Evolutionary conservation across 1,140 invertebrate species (phyloP), one percentile per base, ranked within the genome.

Genomic region (Megathymus violae): DNA sequence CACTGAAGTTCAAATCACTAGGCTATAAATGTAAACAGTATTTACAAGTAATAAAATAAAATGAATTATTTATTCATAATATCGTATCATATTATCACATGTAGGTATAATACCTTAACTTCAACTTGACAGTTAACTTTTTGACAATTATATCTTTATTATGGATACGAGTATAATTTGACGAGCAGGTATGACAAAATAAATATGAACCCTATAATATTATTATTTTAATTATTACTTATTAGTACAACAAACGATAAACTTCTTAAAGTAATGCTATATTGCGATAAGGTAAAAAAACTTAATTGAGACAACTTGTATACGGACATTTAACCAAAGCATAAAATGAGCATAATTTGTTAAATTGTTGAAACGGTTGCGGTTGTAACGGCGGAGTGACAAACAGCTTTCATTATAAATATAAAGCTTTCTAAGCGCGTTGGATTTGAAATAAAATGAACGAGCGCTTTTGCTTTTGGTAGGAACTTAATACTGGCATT

Each of bases 401-500:
- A 54, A 54, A 54, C 34, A 54, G 51, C 51, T 40, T 54, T 41
- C 38, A 54, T 54, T n/a, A n/a, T n/a, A n/a, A n/a, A n/a, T 41
- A 41, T 27, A 54, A 54, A 54, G 19, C 19, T 54, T 31, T 31
- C 50, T 40, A 40, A 54, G 36, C 31, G n/a, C 19, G n/a, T n/a
- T 13, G 50, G 36, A 19, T 22, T 41, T 41, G 19, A 25, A 41
- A 54, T 54, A 41, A 54, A 54, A 54, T 54, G 19, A 54, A 19
- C 11, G 38, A 54, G 34, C 14, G 34, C 15, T 50, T 11, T 34
- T 27, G 22, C 6, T 34, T 15, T 11, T 15, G 5, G 31, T 38
- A 38, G 17, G 17, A 40, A 31, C 27, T 31, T 31, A 9, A 31
- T 31, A 31, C 27, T 6, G 10, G 4, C 50, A 25, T 19, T 52